Evolutionary conservation across 2,888 invertebrate species (phyloP), one percentile per base, ranked within the genome.

Genomic region (Drosophila neoperkinsi): DNA sequence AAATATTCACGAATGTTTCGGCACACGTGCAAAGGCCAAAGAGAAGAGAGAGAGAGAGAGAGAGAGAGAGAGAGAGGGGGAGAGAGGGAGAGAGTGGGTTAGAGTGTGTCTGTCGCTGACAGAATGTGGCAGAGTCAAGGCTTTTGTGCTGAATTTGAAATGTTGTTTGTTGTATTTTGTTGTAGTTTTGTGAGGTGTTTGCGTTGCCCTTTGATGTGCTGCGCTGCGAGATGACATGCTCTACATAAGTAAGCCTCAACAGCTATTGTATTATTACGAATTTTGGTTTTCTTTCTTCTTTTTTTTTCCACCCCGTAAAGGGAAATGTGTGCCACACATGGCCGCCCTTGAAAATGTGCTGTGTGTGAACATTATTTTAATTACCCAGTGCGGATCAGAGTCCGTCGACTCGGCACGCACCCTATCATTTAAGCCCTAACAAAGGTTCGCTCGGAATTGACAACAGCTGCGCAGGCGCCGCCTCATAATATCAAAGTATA

Each of bases 401-500:
- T n/a, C 21, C 11, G 31, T 0, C 52, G 16, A 25, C 34, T 25
- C 34, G 70, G 76, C 84, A 87, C 85, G 84, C 83, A 88, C 85
- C 88, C 90, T 74, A 73, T 71, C 59, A 84, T 84, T 79, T 74
- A 43, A 61, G 75, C 66, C 77, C 79, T 70, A 77, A 69, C 72
- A 84, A 84, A 80, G 72, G 79, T 71, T 36, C 28, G 11, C 21
- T 38, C n/a, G 63, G 59, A 72, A 69, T 82, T 80, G 33, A 74
- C 73, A 89, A 82, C 87, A 89, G 90, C 87, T 89, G 87, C 90
- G 82, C 88, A 77, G 88, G 88, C 90, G 88, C 90, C 83, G 77
- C 66, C 58, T 4, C 46, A 53, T 7, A 46, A 25, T 46, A 50
- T 53, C 53, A 58, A 36, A 58, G 33, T 65, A 36, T 13, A 28